Percentiles rank a stretch among this genome's conserved stretches.
These are phyloP conservation scores for Panthera leo DNA, from an alignment of 2,113 vertebrate species.

Conservation along the genomic window DNA sequence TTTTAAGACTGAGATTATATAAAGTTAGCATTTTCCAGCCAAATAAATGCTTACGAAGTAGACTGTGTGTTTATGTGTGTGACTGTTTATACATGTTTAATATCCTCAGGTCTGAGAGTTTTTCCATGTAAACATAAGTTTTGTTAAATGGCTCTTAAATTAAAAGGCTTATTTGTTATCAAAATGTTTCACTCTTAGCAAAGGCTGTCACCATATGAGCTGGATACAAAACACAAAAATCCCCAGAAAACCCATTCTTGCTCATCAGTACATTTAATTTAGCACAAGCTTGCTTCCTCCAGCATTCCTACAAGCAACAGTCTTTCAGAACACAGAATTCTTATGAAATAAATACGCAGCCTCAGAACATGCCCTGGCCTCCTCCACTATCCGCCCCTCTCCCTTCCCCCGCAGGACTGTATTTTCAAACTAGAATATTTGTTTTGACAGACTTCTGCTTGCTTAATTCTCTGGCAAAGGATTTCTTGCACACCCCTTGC, in stretches of 20 bases:
- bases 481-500: constrained; percentile 61
- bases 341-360: constrained; percentile 69
- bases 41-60: constrained; percentile 64
- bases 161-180: constrained; percentile 65
- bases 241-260: constrained; percentile 27
- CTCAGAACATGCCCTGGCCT: constrained; percentile 68
- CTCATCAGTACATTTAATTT: background rate
- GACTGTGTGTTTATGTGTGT: constrained; percentile 51
- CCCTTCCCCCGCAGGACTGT: constrained; percentile 44
- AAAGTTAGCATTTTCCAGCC: constrained; percentile 58
- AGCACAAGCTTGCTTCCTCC: background rate
- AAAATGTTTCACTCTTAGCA: constrained; percentile 59
- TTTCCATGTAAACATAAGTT: constrained; percentile 71
- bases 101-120: constrained; percentile 54
- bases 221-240: constrained; percentile 45
- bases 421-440: constrained; percentile 79
- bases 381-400: constrained; percentile 18
- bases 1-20: constrained; percentile 55
- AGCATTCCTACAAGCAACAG: constrained; percentile 46
- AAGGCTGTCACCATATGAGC: constrained; percentile 38
- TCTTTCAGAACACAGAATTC: constrained; percentile 66
- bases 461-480: constrained; percentile 75
- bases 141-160: constrained; percentile 70
- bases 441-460: constrained; percentile 78
- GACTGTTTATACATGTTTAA: constrained; percentile 63